phyloP scores from a whole-genome alignment of 2,888 invertebrate genomes.

The Barypeithes pellucidus region DNA sequence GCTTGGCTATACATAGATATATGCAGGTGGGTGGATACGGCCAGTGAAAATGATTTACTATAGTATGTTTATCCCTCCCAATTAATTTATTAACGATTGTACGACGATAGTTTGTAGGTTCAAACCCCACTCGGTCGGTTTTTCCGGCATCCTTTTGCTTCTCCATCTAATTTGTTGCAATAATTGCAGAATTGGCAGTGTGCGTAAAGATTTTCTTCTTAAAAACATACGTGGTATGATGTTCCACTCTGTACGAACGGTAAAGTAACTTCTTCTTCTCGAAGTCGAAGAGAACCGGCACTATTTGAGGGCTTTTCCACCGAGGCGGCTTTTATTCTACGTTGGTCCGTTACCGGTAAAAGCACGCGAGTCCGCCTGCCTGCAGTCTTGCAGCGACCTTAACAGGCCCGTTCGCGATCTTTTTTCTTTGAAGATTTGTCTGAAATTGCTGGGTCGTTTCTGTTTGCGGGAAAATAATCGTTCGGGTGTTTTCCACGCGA shows the following conservation, averaged over 20 bases:
- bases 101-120: too few species aligned
- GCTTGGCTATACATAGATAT: too few species aligned
- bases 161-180: too few species aligned
- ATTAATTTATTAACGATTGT: too few species aligned
- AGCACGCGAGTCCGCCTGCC: slow-evolving; percentile 12
- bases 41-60: too few species aligned
- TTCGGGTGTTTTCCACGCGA: neutral
- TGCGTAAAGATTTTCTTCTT: neutral
- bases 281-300: slow-evolving; percentile 50
- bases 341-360: slow-evolving; percentile 37
- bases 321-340: slow-evolving; percentile 42
- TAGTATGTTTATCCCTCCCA: too few species aligned
- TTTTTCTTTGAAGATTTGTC: slow-evolving; percentile 14
- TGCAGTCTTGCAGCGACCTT: slow-evolving; percentile 9
- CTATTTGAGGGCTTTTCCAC: slow-evolving; percentile 51
- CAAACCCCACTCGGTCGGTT: too few species aligned
- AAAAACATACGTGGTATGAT: slow-evolving; percentile 10
- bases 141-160: too few species aligned
- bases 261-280: slow-evolving; percentile 48
- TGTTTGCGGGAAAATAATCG: neutral
- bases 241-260: slow-evolving; percentile 47
- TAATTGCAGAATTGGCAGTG: too few species aligned
- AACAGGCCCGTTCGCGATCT: slow-evolving; percentile 37
- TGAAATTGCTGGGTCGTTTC: neutral
- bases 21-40: too few species aligned